phyloP scores from a whole-genome alignment of 1,140 invertebrate species.

The Leptinotarsa texana region DNA sequence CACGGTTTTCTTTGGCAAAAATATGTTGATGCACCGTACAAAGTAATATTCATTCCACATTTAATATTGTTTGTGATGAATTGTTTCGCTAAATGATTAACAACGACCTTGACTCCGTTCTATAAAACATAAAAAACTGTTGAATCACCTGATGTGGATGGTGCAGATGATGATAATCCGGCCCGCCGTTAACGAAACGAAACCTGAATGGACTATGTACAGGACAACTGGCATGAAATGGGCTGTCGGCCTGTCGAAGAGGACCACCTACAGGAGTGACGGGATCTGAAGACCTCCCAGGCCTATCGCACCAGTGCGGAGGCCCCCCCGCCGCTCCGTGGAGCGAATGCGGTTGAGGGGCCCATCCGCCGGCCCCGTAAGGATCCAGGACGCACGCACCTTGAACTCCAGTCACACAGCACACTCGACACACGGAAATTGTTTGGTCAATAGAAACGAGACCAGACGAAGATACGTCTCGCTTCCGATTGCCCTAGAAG shows the following conservation, averaged over 20 bases:
- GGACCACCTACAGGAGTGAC: constrained; percentile 51
- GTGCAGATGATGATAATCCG: constrained; percentile 38
- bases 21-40: no score
- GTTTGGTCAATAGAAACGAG: neutral
- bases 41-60: no score
- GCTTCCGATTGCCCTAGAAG: neutral
- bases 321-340: constrained; percentile 45
- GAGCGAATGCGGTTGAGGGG: constrained; percentile 41
- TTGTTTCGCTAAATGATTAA: no score
- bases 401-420: neutral
- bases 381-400: constrained; percentile 50
- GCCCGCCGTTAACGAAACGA: constrained; percentile 62
- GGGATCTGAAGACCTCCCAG: constrained; percentile 52
- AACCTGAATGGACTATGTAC: constrained; percentile 69
- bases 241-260: constrained; percentile 43
- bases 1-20: no score
- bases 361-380: constrained; percentile 51
- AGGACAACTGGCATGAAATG: constrained; percentile 60
- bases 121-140: neutral
- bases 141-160: constrained; percentile 38
- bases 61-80: no score
- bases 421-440: neutral
- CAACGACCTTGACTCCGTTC: neutral
- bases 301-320: constrained; percentile 51
- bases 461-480: constrained; percentile 14